These are phyloP conservation scores for Xestia sexstrigata DNA, from an alignment of 2,888 invertebrate species.

Conservation along the genomic window DNA sequence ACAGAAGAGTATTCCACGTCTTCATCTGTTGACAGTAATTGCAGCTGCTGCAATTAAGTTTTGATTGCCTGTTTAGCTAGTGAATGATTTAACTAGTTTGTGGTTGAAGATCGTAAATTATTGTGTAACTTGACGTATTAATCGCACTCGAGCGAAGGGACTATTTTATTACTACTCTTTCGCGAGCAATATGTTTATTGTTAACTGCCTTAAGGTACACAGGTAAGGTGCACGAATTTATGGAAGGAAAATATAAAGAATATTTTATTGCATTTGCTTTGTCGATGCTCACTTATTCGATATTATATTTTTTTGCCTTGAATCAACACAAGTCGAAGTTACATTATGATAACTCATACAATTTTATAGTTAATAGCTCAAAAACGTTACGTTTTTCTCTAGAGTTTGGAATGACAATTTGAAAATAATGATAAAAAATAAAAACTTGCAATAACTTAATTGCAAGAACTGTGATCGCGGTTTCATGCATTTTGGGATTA, in stretches of 20 bases:
- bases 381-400: no score
- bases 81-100: not conserved
- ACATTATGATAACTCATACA: not conserved
- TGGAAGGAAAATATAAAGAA: not conserved
- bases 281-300: not conserved
- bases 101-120: not conserved
- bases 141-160: not conserved
- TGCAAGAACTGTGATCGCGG: no score
- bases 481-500: constrained; percentile 7
- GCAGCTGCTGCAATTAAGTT: not conserved
- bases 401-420: no score
- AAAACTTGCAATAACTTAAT: no score
- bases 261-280: not conserved
- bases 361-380: no score
- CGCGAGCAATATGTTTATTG: not conserved
- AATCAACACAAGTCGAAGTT: not conserved
- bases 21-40: no score
- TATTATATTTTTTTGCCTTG: not conserved
- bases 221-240: no score
- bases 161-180: not conserved
- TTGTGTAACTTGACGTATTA: not conserved
- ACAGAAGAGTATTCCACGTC: no score
- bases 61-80: not conserved
- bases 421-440: no score
- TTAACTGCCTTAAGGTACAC: no score